phyloP scores from a whole-genome alignment of 2,888 invertebrate genomes.

The Candidula unifasciata region DNA sequence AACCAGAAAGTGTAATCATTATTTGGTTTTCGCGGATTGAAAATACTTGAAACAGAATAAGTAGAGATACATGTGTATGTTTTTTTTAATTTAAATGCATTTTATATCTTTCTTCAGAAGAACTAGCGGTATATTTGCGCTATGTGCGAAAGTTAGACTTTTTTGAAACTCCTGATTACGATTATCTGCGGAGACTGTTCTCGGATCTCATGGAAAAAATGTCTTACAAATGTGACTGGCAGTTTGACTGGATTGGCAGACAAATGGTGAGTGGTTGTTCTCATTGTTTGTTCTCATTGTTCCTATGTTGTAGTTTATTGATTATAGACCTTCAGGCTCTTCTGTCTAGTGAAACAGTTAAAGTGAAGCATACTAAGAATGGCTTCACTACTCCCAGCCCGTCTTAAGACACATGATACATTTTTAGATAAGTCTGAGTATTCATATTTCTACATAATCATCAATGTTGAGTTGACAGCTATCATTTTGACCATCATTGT shows the following conservation, averaged over 20 bases:
- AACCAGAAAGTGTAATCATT: no score
- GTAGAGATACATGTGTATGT: no score
- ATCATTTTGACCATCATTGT: neutral
- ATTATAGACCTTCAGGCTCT: neutral
- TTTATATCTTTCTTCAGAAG: conserved; percentile 82
- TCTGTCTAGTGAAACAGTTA: neutral
- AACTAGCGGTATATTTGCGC: conserved; percentile 97
- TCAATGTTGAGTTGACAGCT: neutral
- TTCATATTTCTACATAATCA: neutral
- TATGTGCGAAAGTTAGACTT: conserved; percentile 98
- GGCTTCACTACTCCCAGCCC: no score
- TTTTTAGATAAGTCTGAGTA: neutral
- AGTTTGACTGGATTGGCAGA: conserved; percentile 77
- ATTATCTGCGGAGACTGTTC: conserved; percentile 96
- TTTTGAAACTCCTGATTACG: conserved; percentile 99
- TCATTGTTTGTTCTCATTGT: conserved; percentile 7
- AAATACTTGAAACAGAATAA: no score
- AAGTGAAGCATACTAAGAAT: no score
- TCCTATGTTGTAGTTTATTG: neutral
- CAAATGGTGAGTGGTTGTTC: conserved; percentile 63
- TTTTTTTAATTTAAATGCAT: no score
- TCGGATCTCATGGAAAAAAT: conserved; percentile 80
- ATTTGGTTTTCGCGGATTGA: no score
- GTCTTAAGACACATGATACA: no score
- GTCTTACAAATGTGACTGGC: conserved; percentile 76